A percentile compares a stretch with the other conserved stretches of the same genome.
Evolutionary conservation across 2,888 invertebrate species (phyloP).

Genomic region (Chrysolina haemoptera): DNA sequence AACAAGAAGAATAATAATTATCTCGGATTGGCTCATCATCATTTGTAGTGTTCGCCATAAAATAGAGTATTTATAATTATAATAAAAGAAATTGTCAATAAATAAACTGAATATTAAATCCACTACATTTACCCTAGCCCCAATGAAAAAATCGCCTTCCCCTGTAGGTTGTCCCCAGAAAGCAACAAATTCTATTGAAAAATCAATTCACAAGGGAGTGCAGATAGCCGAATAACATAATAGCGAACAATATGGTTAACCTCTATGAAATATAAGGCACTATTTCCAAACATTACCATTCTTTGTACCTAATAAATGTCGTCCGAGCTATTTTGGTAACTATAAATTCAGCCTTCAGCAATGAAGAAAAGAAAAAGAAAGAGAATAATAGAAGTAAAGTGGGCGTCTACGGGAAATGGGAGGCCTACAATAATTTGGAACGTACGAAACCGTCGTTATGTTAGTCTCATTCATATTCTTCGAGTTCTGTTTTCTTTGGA

Average conservation of each 20-base stretch:
- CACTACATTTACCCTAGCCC: neutral
- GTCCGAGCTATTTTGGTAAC: constrained; percentile 57
- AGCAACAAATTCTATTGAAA: constrained; percentile 1
- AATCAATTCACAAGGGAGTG: constrained; percentile 18
- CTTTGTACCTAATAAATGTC: constrained; percentile 63
- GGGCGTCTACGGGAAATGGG: constrained; percentile 57
- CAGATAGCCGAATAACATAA: constrained; percentile 37
- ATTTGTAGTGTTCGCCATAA: too few species aligned
- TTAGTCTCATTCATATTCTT: constrained; percentile 26
- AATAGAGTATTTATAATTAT: too few species aligned
- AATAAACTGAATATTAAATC: too few species aligned
- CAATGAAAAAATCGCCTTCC: neutral
- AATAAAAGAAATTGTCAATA: too few species aligned
- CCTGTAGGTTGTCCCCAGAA: neutral
- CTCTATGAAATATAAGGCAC: constrained; percentile 43
- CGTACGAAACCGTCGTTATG: constrained; percentile 12
- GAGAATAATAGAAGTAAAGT: constrained; percentile 54
- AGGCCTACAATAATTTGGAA: constrained; percentile 40
- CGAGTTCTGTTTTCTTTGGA: constrained; percentile 18
- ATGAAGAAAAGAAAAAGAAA: constrained; percentile 57
- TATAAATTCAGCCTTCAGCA: constrained; percentile 63
- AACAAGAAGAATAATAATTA: too few species aligned
- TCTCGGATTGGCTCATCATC: too few species aligned
- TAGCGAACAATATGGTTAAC: constrained; percentile 58
- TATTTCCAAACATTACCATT: constrained; percentile 63